These are phyloP conservation scores for Sebastes reedi DNA, from an alignment of 2,797 vertebrate genomes.

Conservation along the genomic window DNA sequence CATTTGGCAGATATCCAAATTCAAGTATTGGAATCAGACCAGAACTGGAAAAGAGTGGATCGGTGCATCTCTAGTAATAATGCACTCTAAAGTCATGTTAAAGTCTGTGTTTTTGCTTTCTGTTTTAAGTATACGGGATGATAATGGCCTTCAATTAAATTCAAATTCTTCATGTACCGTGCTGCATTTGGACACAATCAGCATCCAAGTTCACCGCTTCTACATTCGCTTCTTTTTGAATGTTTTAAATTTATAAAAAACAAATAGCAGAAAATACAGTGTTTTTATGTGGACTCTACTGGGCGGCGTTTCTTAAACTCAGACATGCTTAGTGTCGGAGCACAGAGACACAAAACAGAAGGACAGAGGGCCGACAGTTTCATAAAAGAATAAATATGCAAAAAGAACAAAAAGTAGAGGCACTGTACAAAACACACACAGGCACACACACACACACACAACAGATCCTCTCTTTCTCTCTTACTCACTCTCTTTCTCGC, in stretches of 20 bases:
- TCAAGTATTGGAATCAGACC: too few species aligned
- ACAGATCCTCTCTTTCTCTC: conserved; percentile 56
- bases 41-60: too few species aligned
- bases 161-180: neutral
- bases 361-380: conserved; percentile 58
- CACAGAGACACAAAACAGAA: conserved; percentile 58
- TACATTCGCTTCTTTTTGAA: neutral
- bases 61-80: neutral
- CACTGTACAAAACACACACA: conserved; percentile 64
- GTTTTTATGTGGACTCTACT: conserved; percentile 3
- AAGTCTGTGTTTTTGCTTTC: neutral
- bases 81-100: neutral
- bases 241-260: neutral
- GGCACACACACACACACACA: conserved; percentile 38
- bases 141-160: neutral
- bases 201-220: neutral
- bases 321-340: conserved; percentile 19
- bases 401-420: conserved; percentile 70
- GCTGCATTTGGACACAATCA: neutral
- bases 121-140: neutral
- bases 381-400: conserved; percentile 72
- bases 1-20: too few species aligned
- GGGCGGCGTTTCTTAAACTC: conserved; percentile 22
- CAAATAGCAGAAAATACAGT: neutral
- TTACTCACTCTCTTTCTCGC: conserved; percentile 49